Evolutionary conservation across 2,888 invertebrate species (phyloP), one percentile per base, ranked within the genome.

Genomic region (Seira ritae): DNA sequence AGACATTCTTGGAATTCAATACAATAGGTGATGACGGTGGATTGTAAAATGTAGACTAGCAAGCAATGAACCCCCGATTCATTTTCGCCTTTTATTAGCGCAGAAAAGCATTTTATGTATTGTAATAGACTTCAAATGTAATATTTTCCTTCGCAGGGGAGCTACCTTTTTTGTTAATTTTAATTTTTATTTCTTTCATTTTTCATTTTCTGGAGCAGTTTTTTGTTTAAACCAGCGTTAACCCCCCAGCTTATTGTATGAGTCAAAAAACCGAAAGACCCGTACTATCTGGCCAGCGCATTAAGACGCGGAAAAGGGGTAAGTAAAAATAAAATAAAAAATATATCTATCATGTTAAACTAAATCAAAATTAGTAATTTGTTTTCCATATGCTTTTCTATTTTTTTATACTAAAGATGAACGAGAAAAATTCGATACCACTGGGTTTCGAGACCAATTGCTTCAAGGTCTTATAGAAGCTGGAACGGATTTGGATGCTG

Each of bases 281-380:
- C 95, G 96, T 97, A 95, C 94, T 98, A 95, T 97, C 97, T 95
- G 98, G 98, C 96, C 98, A 98, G 95, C 97, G 98, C 94, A 98
- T 98, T 95, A 98, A 98, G 97, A 98, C 98, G 96, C 96, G 98
- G 95, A 98, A 98, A 96, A 97, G 98, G 97, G 97, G 97, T 97
- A 92, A 92, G 92, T 79, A 60, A 80, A 15, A 31, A 31, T 31
- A n/a, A 15, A 23, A 68, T 22, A 68, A 22, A 24, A 22, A 12
- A 10, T 50, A 50, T 10, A 50, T 50, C 50, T 50, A 15, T 12
- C 10, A 50, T 50, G 10, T 50, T 10, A 50, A 12, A 10, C 50
- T 50, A 50, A 12, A 10, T 15, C 10, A 10, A 10, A 15, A 15
- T 50, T 50, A n/a, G n/a, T n/a, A n/a, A n/a, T n/a, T n/a, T n/a